phyloP scores from a whole-genome alignment of 2,797 vertebrate genomes.

The Oreochromis mossambicus region DNA sequence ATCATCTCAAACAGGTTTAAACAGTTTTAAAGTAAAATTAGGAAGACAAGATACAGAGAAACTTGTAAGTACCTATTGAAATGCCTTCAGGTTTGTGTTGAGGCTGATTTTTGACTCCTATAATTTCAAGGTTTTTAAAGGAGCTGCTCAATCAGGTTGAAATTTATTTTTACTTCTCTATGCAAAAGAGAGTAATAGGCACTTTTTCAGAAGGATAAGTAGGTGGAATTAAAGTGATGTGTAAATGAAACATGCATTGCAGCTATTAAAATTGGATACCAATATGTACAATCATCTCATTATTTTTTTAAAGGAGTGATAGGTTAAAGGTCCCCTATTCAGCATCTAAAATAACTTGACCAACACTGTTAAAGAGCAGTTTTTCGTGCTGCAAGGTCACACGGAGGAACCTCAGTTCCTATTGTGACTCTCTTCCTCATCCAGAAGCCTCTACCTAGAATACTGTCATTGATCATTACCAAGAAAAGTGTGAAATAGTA shows the following conservation, averaged over 20 bases:
- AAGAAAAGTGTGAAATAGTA: conserved; percentile 17
- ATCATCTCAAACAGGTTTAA: background rate
- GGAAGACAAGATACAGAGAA: background rate
- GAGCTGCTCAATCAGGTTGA: background rate
- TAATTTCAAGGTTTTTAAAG: background rate
- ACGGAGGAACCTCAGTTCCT: conserved; percentile 19
- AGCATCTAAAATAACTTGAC: background rate
- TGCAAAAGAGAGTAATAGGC: background rate
- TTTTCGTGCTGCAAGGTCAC: conserved; percentile 9
- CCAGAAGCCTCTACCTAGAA: conserved; percentile 14
- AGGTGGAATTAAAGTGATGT: background rate
- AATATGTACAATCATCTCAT: background rate
- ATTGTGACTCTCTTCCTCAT: conserved; percentile 24
- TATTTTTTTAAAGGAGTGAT: background rate
- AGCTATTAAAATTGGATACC: background rate
- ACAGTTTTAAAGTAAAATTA: background rate
- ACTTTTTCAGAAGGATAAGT: background rate
- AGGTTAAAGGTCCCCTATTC: background rate
- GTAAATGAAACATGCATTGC: background rate
- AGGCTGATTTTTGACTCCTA: background rate
- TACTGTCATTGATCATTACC: conserved; percentile 15
- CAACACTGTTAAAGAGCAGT: background rate
- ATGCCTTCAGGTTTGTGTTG: background rate
- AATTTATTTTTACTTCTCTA: background rate
- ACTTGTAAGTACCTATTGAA: background rate